Evolutionary conservation across 2,113 vertebrate genomes (phyloP), one percentile per base, ranked within the genome.

Genomic region (Hemibagrus wyckioides): DNA sequence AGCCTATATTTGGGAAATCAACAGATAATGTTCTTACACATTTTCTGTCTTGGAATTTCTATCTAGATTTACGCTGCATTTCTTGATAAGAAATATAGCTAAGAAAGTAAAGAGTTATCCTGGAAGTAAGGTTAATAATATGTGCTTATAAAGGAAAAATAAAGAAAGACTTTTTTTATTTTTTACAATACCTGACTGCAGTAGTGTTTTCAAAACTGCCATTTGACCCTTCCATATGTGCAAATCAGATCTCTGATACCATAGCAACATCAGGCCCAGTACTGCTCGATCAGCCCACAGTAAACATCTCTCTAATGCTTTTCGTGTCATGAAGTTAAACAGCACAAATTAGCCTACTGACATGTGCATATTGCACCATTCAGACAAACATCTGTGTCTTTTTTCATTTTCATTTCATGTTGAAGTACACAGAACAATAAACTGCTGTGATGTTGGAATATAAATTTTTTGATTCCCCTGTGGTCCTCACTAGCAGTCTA

Each of bases 211-310:
- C 4, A 71, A 41, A 61, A 44, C 33, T 85, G 69, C 21, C 77
- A 33, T 85, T 33, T 89, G 82, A 91, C 86, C 77, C 80, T 56
- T 52, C 59, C 67, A 14, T 73, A 80, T 88, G 85, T 67, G 86
- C 57, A 85, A 86, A 89, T 85, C 76, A 77, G 63, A 50, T 59
- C 36, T 25, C 41, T 50, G 86, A 82, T 84, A 57, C 85, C 88
- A 89, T 79, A 71, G 77, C 88, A 88, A 87, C 85, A 28, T 76
- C 25, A 54, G 54, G 52, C 52, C 21, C 52, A 65, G 69, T 75
- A 75, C 36, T 54, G 23, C 33, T 41, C 15, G 1, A 71, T 14
- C 19, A 71, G 63, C 21, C 63, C 69, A 21, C 21, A 39, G 63
- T 50, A 71, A 28, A 65, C n/a, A 54, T 52, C 44, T 69, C n/a